phyloP scores from a whole-genome alignment of 2,797 vertebrate species.

The Gallirallus australis region DNA sequence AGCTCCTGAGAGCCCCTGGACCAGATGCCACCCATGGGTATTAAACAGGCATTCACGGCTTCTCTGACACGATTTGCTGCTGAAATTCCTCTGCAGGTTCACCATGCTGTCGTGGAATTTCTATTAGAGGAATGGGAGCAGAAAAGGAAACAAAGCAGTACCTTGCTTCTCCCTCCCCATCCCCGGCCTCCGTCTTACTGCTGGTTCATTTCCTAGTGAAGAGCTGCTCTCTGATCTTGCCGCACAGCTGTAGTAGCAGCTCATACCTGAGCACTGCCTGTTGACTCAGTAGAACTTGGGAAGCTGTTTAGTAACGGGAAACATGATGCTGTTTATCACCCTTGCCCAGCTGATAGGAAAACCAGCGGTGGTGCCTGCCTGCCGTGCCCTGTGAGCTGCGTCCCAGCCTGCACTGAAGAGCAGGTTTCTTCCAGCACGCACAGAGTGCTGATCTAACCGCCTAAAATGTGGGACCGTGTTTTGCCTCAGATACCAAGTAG shows the following conservation, averaged over 20 bases:
- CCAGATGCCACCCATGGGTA: not conserved
- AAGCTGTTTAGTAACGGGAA: not conserved
- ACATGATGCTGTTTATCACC: not conserved
- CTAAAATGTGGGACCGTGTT: not conserved
- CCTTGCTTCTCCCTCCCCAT: not conserved
- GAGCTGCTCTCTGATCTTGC: not conserved
- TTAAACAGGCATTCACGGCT: not conserved
- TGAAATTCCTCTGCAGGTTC: slow-evolving; percentile 24
- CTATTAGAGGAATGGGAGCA: not conserved
- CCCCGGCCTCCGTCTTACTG: not conserved
- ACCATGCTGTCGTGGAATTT: not conserved
- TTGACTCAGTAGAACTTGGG: not conserved
- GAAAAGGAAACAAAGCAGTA: not conserved
- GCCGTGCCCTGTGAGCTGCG: not conserved
- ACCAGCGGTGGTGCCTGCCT: not conserved
- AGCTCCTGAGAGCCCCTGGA: not conserved
- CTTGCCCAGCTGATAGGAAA: not conserved
- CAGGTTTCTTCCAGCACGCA: not conserved
- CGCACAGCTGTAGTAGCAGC: not conserved
- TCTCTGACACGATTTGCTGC: slow-evolving; percentile 15
- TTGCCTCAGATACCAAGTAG: not conserved
- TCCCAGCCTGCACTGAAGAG: not conserved
- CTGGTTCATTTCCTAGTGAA: not conserved
- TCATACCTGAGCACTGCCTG: not conserved
- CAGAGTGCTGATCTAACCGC: not conserved